phyloP scores from a whole-genome alignment of 1,140 invertebrate genomes.

The Holcopasites calliopsidis region DNA sequence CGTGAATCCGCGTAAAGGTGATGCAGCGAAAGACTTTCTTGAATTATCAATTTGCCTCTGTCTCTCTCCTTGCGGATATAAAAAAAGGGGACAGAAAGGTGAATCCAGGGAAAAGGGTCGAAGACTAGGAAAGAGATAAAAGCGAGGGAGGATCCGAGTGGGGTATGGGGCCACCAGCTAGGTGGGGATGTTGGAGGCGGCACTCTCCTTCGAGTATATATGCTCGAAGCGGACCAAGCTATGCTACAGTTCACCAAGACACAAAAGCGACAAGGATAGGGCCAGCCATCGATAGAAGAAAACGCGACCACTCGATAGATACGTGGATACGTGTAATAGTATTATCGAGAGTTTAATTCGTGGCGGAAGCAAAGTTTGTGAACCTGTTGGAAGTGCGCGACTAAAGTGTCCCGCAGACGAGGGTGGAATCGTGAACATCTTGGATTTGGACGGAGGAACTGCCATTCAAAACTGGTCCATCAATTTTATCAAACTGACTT shows the following conservation, averaged over 20 bases:
- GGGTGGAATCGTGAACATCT: not conserved
- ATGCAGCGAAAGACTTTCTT: not conserved
- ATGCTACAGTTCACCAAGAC: conserved; percentile 76
- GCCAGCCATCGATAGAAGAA: not conserved
- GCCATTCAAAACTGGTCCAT: no score
- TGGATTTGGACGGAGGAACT: not conserved
- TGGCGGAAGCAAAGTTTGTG: no score
- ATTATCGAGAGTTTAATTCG: not conserved
- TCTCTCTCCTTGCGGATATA: not conserved
- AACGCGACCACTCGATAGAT: not conserved
- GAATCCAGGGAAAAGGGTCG: conserved; percentile 34
- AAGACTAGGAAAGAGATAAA: conserved; percentile 40
- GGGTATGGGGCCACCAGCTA: conserved; percentile 18
- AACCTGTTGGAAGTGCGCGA: not conserved
- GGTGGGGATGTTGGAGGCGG: conserved; percentile 49
- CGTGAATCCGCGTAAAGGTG: not conserved
- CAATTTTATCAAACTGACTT: no score
- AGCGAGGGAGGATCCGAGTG: conserved; percentile 66
- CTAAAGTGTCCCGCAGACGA: not conserved
- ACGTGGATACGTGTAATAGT: no score
- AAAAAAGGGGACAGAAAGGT: not conserved
- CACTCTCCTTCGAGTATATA: conserved; percentile 74
- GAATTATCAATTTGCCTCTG: not conserved
- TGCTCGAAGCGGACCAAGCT: conserved; percentile 71
- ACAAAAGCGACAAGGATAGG: conserved; percentile 67